Evolutionary conservation across 1,140 invertebrate species (phyloP), one percentile per base, ranked within the genome.

Genomic region (Aethina tumida): DNA sequence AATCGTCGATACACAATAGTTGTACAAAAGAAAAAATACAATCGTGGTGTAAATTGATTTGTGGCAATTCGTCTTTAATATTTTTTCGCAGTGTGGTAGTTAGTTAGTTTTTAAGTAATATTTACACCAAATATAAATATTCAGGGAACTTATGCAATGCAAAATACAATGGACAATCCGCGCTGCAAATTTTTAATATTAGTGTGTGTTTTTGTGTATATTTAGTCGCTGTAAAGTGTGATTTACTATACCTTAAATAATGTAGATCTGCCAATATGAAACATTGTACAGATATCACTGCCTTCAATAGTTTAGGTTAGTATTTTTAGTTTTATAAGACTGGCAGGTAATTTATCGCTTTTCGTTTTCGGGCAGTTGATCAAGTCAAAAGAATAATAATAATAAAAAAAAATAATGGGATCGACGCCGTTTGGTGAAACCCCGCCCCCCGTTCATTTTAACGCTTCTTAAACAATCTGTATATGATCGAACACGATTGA

Each of bases 121-220:
- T 39, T 30, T 55, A 56, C 54, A 59, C 56, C 56, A 59, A 59
- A 58, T 51, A 59, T 52, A 39, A 55, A 51, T n/a, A n/a, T n/a
- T 59, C 56, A 59, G 56, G 56, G 56, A 59, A 50, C 48, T 52
- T 54, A 55, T 56, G 52, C 54, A 56, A 55, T 55, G 52, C 45
- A 52, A 48, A 42, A 47, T 38, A 24, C 42, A 47, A 45, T 15
- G 41, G 51, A 57, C 53, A 55, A 55, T 53, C n/a, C 45, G 50
- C 50, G 54, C 52, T 55, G 55, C 47, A 49, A 50, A 39, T 32
- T 25, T 36, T 47, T 36, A 39, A 22, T 39, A 28, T 39, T 42
- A 47, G 40, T 52, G 47, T 50, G 46, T 52, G 52, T 52, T 49
- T 19, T 49, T 42, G 38, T 52, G 45, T 53, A 43, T 49, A 50